These are phyloP conservation scores for Agapornis canus DNA, from an alignment of 2,797 vertebrate genomes.

Conservation along the genomic window DNA sequence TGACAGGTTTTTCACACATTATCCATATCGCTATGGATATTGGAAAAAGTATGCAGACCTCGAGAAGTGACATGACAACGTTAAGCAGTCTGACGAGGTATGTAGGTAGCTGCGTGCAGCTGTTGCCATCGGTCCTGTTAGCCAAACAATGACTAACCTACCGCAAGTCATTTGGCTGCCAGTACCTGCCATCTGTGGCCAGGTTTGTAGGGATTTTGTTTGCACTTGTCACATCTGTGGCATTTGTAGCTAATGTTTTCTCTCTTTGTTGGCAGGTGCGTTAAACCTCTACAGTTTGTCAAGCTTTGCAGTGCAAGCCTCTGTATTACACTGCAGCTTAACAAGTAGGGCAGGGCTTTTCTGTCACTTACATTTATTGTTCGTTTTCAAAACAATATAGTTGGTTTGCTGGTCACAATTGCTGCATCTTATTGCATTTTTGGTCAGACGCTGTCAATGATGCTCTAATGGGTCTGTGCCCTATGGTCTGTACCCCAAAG, in stretches of 20 bases:
- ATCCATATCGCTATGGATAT: constrained; percentile 98
- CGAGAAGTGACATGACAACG: constrained; percentile 89
- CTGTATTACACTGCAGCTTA: constrained; percentile 88
- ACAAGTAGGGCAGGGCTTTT: constrained; percentile 88
- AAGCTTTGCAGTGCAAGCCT: constrained; percentile 88
- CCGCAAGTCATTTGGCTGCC: constrained; percentile 73
- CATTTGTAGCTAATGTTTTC: constrained; percentile 85
- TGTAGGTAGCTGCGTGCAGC: constrained; percentile 66
- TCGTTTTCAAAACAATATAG: constrained; percentile 82
- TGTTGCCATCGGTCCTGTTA: constrained; percentile 66
- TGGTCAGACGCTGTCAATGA: constrained; percentile 88
- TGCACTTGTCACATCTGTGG: constrained; percentile 81
- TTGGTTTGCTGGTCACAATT: constrained; percentile 85
- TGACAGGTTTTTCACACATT: constrained; percentile 92
- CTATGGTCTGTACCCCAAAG: constrained; percentile 90
- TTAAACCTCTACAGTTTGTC: constrained; percentile 87
- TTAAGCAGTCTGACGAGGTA: constrained; percentile 97
- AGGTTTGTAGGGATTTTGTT: constrained; percentile 78
- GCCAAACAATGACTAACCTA: constrained; percentile 73
- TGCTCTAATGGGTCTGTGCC: constrained; percentile 89
- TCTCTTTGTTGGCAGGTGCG: constrained; percentile 89
- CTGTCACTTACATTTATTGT: constrained; percentile 83
- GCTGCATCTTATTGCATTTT: constrained; percentile 87
- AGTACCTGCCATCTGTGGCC: constrained; percentile 73
- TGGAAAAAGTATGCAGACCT: constrained; percentile 99